Base-by-base conservation (phyloP, 2,113 vertebrate species). In the Tyrannus savana region DNA sequence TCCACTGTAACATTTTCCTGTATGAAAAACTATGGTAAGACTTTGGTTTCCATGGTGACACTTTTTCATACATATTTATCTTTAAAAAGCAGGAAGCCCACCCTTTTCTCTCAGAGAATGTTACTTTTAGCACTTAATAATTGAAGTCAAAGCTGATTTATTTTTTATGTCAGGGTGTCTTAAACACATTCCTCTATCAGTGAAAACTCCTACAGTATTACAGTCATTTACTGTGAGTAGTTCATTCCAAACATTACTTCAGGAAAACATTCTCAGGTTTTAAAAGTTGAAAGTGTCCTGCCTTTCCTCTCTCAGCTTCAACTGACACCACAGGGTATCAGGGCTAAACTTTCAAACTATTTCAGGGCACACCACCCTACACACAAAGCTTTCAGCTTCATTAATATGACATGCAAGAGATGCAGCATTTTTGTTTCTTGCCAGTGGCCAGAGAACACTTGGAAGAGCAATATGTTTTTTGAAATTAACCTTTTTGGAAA, bases 61-160 rank as follows among this genome's bases (percentile, higher is more conserved):
- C 35, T 95, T 97, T 93, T 97, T 95, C 15, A 73, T 97, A 95
- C 94, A 91, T 97, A 97, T 97, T 98, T 98, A 96, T 97, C 91
- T 95, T 79, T 88, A 94, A 95, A 96, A 97, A 94, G 78, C 66
- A 96, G 95, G 83, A 97, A 97, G 69, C 59, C 84, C 89, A 94
- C 68, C 78, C 72, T 84, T 93, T 97, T 92, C 84, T 95, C 93
- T 95, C 81, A 84, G 88, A 97, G 90, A 94, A 96, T 91, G 78
- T 89, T 96, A 97, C 95, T 97, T 97, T 96, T 96, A 97, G 78
- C 42, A 91, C 94, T 97, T 98, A 93, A 97, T 97, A 96, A 97
- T 90, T 96, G 97, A 97, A 98, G 92, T 87, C 85, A 97, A 97
- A 96, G 63, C 89, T 96, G 96, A 97, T 97, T 96, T 98, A 95